Evolutionary conservation across 2,797 vertebrate genomes (phyloP), one percentile per base, ranked within the genome.

Genomic region (Gallirallus australis): DNA sequence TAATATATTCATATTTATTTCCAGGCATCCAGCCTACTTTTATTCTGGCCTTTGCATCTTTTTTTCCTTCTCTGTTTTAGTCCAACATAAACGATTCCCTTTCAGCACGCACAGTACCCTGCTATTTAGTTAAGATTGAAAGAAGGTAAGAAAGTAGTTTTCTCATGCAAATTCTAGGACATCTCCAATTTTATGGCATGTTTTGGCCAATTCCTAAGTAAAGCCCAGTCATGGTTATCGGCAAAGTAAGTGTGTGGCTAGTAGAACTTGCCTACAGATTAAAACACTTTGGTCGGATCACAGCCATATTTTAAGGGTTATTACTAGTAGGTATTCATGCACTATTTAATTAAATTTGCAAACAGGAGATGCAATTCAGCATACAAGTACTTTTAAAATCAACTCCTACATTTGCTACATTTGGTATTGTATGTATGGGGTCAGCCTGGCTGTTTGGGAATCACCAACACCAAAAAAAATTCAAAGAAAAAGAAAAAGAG

Each of bases 51-150:
- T 97, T 97, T 97, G 92, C 93, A 97, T 96, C 63, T 92, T 95
- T 96, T 94, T 94, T 96, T 95, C 86, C 89, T 97, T 96, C 70
- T 71, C 77, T 84, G 39, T 78, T 94, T 72, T 61, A 90, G 92
- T 98, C 97, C 97, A 98, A 98, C 48, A 96, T 86, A 98, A 98
- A 98, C 2, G 61, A 68, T 94, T 97, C 31, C 48, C 80, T 98
- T 98, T 98, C 97, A 97, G 91, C 97, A 97, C 96, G 94, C 40
- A 89, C 61, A 94, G 94, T 95, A 92, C 94, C 90, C 90, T 97
- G 61, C 86, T 97, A 93, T 97, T 98, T 98, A 97, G 97, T 98
- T 96, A 94, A 97, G 86, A 95, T 93, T 92, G 93, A 97, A 97
- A 97, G 95, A 97, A 96, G 81, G 90, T 81, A 97, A 97, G 86